Conservation (phyloP, 2,113 vertebrate genomes). For the Myiozetetes cayanensis region DNA sequence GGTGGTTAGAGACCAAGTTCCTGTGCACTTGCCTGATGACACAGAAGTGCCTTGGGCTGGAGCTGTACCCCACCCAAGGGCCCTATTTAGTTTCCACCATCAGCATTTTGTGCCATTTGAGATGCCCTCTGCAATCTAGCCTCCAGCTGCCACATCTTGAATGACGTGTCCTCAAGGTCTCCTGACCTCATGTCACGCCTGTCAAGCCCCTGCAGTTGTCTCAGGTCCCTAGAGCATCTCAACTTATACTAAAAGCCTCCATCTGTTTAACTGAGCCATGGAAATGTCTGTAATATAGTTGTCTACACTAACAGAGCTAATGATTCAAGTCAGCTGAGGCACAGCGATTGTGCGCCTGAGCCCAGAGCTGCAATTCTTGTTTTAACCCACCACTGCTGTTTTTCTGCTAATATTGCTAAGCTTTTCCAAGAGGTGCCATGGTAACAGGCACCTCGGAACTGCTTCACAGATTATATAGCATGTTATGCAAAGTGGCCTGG, state of each 20-base stretch:
- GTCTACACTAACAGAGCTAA: background rate
- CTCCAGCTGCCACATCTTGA: background rate
- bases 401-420: background rate
- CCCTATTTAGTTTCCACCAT: background rate
- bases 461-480: background rate
- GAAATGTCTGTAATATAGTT: background rate
- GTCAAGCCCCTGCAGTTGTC: background rate
- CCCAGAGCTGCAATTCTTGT: background rate
- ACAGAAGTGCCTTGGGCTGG: background rate
- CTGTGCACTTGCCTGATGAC: background rate
- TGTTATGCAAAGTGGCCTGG: background rate
- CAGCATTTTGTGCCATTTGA: background rate
- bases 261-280: background rate
- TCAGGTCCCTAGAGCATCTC: background rate
- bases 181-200: background rate
- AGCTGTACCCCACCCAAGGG: background rate
- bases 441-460: slow-evolving; percentile 41
- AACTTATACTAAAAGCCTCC: background rate
- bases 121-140: background rate
- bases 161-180: background rate
- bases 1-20: background rate
- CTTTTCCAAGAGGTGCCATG: slow-evolving; percentile 33
- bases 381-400: background rate
- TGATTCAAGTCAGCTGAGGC: background rate
- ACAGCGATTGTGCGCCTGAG: background rate